Conservation (phyloP, 2,113 vertebrate genomes). For the Megaceryle maxima region DNA sequence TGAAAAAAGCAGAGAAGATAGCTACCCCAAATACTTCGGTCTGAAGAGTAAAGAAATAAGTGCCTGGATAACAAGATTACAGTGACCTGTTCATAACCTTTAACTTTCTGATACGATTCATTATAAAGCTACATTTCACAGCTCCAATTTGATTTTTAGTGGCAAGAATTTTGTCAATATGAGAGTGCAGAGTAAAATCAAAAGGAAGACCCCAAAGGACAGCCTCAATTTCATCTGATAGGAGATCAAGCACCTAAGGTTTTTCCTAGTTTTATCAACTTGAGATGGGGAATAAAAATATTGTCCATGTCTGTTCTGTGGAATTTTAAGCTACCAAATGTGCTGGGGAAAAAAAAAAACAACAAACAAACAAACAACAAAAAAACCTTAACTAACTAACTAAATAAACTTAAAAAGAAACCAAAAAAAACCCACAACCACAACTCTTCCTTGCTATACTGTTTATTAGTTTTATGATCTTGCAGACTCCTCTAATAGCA, state of each 20-base stretch:
- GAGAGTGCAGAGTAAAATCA: neutral
- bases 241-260: neutral
- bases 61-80: neutral
- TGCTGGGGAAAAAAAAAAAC: neutral
- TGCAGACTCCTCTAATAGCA: neutral
- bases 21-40: neutral
- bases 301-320: neutral
- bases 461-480: neutral
- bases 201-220: neutral
- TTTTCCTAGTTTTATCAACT: neutral
- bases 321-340: neutral
- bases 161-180: neutral
- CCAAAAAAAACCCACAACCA: too few relatives aligned
- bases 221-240: neutral
- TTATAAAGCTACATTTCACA: neutral
- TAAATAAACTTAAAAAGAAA: too few relatives aligned
- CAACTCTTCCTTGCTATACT: neutral
- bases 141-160: neutral
- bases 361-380: neutral
- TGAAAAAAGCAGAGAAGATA: neutral
- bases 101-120: neutral
- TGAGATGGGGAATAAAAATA: neutral
- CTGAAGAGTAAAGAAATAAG: neutral
- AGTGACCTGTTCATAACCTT: neutral
- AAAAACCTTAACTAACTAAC: neutral